phyloP scores from a whole-genome alignment of 2,113 vertebrate species.

The Petaurus breviceps region DNA sequence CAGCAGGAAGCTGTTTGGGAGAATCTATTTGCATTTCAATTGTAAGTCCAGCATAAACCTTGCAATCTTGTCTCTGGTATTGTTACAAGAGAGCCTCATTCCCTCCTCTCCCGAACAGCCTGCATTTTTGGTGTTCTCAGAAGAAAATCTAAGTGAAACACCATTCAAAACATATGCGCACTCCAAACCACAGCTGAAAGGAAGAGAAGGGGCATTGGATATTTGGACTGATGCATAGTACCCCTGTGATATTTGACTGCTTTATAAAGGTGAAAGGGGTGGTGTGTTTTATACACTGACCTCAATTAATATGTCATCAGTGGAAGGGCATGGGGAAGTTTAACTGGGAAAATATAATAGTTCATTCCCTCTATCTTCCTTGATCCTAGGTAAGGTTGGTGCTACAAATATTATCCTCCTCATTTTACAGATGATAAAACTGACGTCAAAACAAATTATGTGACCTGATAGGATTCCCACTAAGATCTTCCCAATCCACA shows the following conservation, averaged over 20 bases:
- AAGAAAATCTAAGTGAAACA: conserved; percentile 62
- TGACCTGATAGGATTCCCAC: background rate
- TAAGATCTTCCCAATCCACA: background rate
- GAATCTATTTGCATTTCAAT: conserved; percentile 86
- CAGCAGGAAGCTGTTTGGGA: conserved; percentile 79
- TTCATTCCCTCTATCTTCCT: conserved; percentile 23
- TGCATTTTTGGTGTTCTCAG: conserved; percentile 66
- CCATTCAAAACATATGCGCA: conserved; percentile 57
- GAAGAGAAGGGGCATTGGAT: conserved; percentile 44
- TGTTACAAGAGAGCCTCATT: conserved; percentile 77
- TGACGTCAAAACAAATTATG: background rate
- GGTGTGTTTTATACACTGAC: background rate
- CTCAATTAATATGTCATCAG: background rate
- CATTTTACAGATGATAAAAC: background rate
- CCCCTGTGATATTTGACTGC: conserved; percentile 62
- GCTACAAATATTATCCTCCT: background rate
- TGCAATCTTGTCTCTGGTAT: conserved; percentile 77
- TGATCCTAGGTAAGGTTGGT: background rate
- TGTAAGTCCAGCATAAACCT: conserved; percentile 79
- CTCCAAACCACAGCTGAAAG: conserved; percentile 56
- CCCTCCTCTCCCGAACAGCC: background rate
- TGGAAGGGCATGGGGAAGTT: background rate
- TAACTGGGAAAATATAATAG: background rate
- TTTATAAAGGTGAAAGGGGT: conserved; percentile 52
- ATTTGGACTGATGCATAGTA: conserved; percentile 61